phyloP scores from a whole-genome alignment of 2,888 invertebrate genomes.

The Agapetus fuscipes region DNA sequence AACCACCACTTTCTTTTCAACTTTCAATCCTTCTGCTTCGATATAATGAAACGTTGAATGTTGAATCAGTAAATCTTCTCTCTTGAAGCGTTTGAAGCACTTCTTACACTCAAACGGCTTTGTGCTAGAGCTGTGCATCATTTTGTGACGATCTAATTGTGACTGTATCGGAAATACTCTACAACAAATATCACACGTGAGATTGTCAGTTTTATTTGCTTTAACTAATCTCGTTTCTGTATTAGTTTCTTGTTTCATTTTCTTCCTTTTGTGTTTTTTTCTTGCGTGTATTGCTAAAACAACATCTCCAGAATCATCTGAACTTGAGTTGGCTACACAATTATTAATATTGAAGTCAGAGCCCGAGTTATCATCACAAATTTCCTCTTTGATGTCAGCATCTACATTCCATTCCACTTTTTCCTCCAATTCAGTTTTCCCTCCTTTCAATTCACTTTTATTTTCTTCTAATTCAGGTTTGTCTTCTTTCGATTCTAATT shows the following conservation, averaged over 20 bases:
- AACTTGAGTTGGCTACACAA: neutral
- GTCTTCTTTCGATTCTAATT: no score
- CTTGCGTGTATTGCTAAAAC: neutral
- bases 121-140: constrained; percentile 16
- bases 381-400: no score
- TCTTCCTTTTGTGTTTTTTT: neutral
- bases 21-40: constrained; percentile 1
- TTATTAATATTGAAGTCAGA: neutral
- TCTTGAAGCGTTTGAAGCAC: constrained; percentile 23
- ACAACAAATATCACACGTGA: constrained; percentile 11
- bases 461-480: no score
- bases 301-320: neutral
- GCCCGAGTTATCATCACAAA: no score
- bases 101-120: constrained; percentile 25
- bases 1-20: constrained; percentile 1
- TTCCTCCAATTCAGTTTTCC: constrained; percentile 1
- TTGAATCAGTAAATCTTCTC: constrained; percentile 24
- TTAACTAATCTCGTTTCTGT: constrained; percentile 8
- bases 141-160: constrained; percentile 10
- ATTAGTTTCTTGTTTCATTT: neutral
- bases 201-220: no score
- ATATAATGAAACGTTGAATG: constrained; percentile 25
- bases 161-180: constrained; percentile 12
- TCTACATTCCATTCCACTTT: neutral
- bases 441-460: no score